Conservation (phyloP, 2,888 invertebrate genomes). For the Selenia dentaria region DNA sequence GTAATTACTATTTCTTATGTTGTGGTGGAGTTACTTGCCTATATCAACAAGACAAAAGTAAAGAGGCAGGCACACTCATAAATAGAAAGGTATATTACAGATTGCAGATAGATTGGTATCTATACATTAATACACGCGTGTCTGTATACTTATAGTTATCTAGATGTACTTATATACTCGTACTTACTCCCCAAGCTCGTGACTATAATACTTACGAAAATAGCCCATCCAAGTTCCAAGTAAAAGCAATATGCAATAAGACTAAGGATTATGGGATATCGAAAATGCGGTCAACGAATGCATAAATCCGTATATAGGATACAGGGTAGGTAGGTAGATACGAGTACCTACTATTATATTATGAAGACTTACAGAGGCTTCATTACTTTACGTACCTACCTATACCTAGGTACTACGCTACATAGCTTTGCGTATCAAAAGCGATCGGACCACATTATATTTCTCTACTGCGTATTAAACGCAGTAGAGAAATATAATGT, state of each 20-base stretch:
- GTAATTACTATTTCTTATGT: no score
- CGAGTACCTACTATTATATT: background rate
- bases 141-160: background rate
- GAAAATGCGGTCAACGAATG: slow-evolving; percentile 21
- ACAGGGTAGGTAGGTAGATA: background rate
- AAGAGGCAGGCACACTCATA: no score
- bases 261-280: slow-evolving; percentile 2
- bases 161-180: background rate
- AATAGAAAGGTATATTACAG: background rate
- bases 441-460: no score
- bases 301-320: slow-evolving; percentile 15
- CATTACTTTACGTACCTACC: background rate
- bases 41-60: no score
- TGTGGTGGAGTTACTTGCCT: no score
- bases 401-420: no score
- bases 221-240: background rate
- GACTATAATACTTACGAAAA: slow-evolving; percentile 3
- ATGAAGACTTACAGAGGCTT: background rate
- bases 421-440: no score
- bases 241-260: slow-evolving; percentile 14
- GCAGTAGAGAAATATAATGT: no score
- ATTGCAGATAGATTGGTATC: no score
- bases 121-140: no score
- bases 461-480: no score
- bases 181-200: background rate